Evolutionary conservation across 2,797 vertebrate genomes (phyloP), one percentile per base, ranked within the genome.

Genomic region (Poecilia gillii): DNA sequence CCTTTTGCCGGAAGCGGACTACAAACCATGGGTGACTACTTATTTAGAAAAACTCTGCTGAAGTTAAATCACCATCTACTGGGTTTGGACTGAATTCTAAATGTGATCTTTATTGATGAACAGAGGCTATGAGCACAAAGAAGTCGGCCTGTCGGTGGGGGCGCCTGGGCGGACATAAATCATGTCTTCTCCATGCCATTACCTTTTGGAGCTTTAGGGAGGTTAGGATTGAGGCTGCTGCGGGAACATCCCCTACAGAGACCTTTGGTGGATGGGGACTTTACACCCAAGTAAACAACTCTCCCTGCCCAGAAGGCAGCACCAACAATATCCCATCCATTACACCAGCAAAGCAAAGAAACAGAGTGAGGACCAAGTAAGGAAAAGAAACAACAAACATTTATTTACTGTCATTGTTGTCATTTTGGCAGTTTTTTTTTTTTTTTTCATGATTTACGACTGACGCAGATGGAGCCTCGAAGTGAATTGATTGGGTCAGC

Each of bases 231-330:
- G 84, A 83, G 93, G 85, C 88, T 85, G 87, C 91, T 86, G 86
- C 84, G 85, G 91, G 92, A 91, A 92, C 93, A 94, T 94, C 94
- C 92, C 93, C 93, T 94, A 91, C 91, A 91, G 93, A 94, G 91
- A 89, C 89, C 90, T 82, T 82, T 90, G 88, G 92, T 93, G 89
- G 86, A 93, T 92, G 90, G 90, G 91, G 92, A 91, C 88, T 92
- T 93, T 88, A 92, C 84, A 92, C 90, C 91, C 89, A 94, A 93
- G 93, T 93, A 95, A 95, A 95, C 94, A 95, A 94, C 87, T 94
- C 91, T 87, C 89, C 93, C 89, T 93, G 91, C 92, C 95, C 92
- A 91, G 89, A 95, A 93, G 95, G 94, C 92, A 90, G 86, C 90
- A 88, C 90, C 91, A 93, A 88, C 92, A 93, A 89, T 86, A 91